These are phyloP conservation scores for Philereme vetulata DNA, from an alignment of 2,888 invertebrate species.

Conservation along the genomic window DNA sequence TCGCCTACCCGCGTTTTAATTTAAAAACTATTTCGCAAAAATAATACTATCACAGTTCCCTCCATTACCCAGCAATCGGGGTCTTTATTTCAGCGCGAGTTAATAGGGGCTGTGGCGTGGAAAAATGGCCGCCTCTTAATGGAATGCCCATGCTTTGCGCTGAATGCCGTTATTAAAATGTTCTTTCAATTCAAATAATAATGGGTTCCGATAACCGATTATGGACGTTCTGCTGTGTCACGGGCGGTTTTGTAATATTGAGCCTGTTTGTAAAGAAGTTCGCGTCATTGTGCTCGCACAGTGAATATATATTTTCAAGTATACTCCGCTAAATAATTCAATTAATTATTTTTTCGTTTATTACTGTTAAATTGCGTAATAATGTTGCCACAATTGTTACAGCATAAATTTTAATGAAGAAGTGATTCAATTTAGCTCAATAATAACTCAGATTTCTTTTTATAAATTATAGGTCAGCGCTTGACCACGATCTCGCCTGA, in stretches of 20 bases:
- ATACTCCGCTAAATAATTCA: background rate
- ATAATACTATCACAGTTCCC: slow-evolving; percentile 42
- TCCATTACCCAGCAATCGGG: slow-evolving; percentile 61
- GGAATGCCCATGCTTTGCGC: slow-evolving; percentile 47
- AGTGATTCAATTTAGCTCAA: no score
- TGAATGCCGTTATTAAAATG: slow-evolving; percentile 65
- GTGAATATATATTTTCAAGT: background rate
- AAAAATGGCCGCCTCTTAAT: slow-evolving; percentile 61
- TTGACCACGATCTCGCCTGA: no score
- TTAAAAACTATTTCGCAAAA: slow-evolving; percentile 37
- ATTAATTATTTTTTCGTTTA: no score
- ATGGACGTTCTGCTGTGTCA: slow-evolving; percentile 41
- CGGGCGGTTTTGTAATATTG: slow-evolving; percentile 4
- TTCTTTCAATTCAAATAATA: slow-evolving; percentile 61
- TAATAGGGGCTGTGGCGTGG: slow-evolving; percentile 57
- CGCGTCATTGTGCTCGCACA: background rate
- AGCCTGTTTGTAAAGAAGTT: background rate
- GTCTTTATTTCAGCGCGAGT: slow-evolving; percentile 55
- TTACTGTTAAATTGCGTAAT: no score
- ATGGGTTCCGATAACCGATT: slow-evolving; percentile 48
- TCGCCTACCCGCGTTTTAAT: slow-evolving; percentile 23
- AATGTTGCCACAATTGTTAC: no score
- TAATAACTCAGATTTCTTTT: no score
- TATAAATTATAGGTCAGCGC: no score
- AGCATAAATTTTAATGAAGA: no score